phyloP scores from a whole-genome alignment of 2,797 vertebrate species.

The Premnoplex brunnescens region DNA sequence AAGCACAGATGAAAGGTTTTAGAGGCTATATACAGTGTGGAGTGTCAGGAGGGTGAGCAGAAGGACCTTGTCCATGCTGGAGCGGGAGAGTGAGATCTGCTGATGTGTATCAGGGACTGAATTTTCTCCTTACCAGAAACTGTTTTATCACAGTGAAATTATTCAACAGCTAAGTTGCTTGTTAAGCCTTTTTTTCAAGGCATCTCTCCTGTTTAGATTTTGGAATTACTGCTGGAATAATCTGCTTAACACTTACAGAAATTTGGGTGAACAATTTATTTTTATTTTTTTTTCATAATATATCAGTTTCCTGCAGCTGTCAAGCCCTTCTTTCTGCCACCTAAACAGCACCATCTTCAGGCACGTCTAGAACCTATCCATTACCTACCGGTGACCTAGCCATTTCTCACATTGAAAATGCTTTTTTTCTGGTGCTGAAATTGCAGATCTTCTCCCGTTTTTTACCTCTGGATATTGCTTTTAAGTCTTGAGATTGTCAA shows the following conservation, averaged over 20 bases:
- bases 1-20: not conserved
- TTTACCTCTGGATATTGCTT: not conserved
- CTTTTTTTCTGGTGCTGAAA: not conserved
- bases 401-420: not conserved
- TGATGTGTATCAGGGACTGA: fast-evolving
- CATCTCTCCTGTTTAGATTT: not conserved
- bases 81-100: not conserved
- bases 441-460: not conserved
- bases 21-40: not conserved
- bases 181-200: not conserved
- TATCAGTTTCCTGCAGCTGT: not conserved
- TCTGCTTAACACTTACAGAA: not conserved
- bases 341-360: constrained; percentile 70
- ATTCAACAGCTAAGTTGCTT: not conserved
- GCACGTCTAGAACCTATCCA: not conserved
- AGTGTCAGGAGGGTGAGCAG: not conserved
- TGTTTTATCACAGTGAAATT: not conserved
- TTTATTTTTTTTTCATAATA: not conserved
- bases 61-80: not conserved
- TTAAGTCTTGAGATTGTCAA: not conserved
- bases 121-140: not conserved
- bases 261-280: not conserved
- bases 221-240: not conserved
- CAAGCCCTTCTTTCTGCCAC: not conserved
- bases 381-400: not conserved